phyloP scores from a whole-genome alignment of 1,140 invertebrate species.

The Drosophila pectinifera region DNA sequence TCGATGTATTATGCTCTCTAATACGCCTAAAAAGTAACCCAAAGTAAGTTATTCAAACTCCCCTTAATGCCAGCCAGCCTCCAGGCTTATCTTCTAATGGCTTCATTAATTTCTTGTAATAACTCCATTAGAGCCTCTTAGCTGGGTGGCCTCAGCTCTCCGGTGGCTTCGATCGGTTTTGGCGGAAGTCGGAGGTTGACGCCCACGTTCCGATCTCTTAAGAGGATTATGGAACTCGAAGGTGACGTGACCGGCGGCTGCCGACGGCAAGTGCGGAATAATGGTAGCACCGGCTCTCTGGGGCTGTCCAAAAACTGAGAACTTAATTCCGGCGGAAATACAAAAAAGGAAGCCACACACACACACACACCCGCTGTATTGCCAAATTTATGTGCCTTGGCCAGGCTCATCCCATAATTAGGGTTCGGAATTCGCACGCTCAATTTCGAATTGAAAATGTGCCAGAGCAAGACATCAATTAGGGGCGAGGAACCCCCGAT shows the following conservation, averaged over 20 bases:
- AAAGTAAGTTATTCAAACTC: constrained; percentile 6
- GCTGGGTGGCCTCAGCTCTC: constrained; percentile 59
- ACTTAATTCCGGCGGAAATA: constrained; percentile 81
- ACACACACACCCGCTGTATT: constrained; percentile 21
- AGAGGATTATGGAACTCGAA: constrained; percentile 72
- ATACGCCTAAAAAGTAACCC: neutral
- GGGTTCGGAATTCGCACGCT: constrained; percentile 79
- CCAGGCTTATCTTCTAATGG: constrained; percentile 38
- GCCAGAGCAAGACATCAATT: constrained; percentile 77
- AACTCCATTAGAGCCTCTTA: constrained; percentile 62
- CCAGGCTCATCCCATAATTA: constrained; percentile 71
- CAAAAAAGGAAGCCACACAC: constrained; percentile 34
- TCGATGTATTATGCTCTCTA: neutral
- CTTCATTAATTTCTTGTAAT: constrained; percentile 63
- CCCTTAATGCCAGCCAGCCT: neutral
- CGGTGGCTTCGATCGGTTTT: neutral
- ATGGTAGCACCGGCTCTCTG: constrained; percentile 18
- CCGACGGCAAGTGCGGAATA: constrained; percentile 69
- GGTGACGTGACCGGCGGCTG: constrained; percentile 64
- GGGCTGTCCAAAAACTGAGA: constrained; percentile 42
- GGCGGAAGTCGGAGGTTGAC: constrained; percentile 69
- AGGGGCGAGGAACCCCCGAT: constrained; percentile 20
- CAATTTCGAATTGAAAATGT: constrained; percentile 80
- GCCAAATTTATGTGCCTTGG: constrained; percentile 30
- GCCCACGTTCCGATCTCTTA: constrained; percentile 61